Evolutionary conservation across 92 coral and sea anemone species (phyloP).

Genomic region (Epizoanthus ramosus): DNA sequence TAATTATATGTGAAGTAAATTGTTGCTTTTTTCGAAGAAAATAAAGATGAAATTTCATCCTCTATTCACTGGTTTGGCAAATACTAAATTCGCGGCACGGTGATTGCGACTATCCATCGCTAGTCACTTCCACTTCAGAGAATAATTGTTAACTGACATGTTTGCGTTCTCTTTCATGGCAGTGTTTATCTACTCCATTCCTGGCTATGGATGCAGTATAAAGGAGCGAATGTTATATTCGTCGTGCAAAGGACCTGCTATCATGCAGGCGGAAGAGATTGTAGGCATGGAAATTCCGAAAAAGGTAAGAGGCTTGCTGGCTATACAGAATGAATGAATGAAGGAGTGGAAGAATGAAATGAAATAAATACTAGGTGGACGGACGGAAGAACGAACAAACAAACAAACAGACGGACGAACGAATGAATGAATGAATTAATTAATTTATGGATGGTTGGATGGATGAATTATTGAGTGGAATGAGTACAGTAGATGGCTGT

Average conservation of each 20-base stretch:
- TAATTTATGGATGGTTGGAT: too few species aligned
- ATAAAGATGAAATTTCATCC: too few species aligned
- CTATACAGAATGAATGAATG: background rate
- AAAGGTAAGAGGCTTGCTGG: constrained; percentile 65
- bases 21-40: too few species aligned
- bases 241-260: constrained; percentile 91
- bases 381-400: background rate
- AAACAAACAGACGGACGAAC: background rate
- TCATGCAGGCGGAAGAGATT: constrained; percentile 72
- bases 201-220: constrained; percentile 87
- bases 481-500: too few species aligned
- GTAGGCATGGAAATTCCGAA: constrained; percentile 75
- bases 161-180: background rate
- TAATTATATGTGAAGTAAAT: too few species aligned
- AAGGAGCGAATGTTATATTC: constrained; percentile 97
- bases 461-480: background rate
- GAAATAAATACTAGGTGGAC: background rate
- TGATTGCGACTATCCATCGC: too few species aligned
- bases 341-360: background rate
- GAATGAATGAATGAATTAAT: background rate
- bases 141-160: too few species aligned
- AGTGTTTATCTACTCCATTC: constrained; percentile 98
- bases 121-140: background rate
- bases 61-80: too few species aligned
- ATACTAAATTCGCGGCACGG: too few species aligned